Conservation (phyloP, 2,113 vertebrate species). For the Lophotis ruficrista region DNA sequence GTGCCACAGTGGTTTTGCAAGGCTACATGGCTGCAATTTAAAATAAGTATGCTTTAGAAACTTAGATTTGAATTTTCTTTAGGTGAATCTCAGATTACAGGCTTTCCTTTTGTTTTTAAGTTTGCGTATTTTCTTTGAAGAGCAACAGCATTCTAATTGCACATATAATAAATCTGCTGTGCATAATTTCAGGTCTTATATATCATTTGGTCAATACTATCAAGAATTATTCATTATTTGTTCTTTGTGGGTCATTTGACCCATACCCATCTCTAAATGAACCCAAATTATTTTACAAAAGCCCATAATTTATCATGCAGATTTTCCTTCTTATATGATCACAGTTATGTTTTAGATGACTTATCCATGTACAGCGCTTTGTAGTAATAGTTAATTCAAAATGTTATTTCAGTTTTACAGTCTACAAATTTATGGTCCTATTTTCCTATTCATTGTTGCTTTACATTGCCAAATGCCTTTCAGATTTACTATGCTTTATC, state of each 20-base stretch:
- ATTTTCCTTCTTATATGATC: not conserved
- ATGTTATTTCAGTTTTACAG: not conserved
- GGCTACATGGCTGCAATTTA: not conserved
- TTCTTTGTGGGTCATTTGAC: not conserved
- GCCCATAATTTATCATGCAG: not conserved
- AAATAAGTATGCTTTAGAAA: not conserved
- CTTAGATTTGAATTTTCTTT: not conserved
- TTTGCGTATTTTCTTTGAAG: not conserved
- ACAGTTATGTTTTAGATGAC: not conserved
- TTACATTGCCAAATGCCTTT: not conserved
- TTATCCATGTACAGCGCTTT: not conserved
- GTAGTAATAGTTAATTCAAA: not conserved
- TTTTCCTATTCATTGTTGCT: not conserved
- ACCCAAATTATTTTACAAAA: not conserved
- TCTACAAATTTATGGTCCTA: not conserved
- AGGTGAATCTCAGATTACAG: not conserved
- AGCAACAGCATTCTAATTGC: not conserved
- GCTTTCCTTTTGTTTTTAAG: not conserved
- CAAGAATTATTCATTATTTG: not conserved
- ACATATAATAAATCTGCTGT: not conserved
- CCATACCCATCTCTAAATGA: not conserved
- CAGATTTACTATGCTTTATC: constrained; percentile 4
- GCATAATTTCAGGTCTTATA: not conserved
- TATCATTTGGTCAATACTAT: not conserved
- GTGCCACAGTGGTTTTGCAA: not conserved